Conservation (phyloP, 1,140 invertebrate species). For the Wasmannia auropunctata region DNA sequence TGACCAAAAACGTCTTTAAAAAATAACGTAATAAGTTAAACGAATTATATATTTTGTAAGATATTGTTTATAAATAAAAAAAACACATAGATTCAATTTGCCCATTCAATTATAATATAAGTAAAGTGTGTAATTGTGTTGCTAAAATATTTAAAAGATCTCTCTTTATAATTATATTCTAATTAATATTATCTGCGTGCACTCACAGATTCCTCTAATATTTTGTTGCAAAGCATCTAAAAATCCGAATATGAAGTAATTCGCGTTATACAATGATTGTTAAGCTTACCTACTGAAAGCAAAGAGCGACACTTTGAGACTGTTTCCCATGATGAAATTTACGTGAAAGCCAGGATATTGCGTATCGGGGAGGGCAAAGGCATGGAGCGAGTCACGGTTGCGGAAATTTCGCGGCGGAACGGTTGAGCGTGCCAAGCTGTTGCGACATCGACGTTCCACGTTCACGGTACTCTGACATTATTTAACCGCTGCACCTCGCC, state of each 20-base stretch:
- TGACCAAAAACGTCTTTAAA: background rate
- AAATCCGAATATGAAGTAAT: background rate
- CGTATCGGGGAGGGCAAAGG: background rate
- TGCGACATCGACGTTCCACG: slow-evolving; percentile 3
- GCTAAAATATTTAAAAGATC: background rate
- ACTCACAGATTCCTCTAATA: background rate
- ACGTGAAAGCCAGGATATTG: slow-evolving; percentile 2
- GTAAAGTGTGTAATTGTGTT: background rate
- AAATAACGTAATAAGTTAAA: background rate
- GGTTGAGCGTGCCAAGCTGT: slow-evolving; percentile 15
- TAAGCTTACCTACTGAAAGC: slow-evolving; percentile 10
- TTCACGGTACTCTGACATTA: slow-evolving; percentile 12
- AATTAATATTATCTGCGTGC: background rate
- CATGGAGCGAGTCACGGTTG: background rate
- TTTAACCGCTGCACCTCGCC: background rate
- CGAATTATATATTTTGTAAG: background rate
- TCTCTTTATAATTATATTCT: background rate
- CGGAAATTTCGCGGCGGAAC: slow-evolving; percentile 9
- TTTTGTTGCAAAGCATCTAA: background rate
- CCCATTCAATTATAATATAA: background rate
- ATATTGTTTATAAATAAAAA: background rate
- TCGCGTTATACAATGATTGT: background rate
- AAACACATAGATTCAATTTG: background rate
- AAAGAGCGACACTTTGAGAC: background rate
- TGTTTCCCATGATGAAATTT: background rate